Evolutionary conservation across 2,797 vertebrate genomes (phyloP).

Genomic region (Sebastes matsubarae): DNA sequence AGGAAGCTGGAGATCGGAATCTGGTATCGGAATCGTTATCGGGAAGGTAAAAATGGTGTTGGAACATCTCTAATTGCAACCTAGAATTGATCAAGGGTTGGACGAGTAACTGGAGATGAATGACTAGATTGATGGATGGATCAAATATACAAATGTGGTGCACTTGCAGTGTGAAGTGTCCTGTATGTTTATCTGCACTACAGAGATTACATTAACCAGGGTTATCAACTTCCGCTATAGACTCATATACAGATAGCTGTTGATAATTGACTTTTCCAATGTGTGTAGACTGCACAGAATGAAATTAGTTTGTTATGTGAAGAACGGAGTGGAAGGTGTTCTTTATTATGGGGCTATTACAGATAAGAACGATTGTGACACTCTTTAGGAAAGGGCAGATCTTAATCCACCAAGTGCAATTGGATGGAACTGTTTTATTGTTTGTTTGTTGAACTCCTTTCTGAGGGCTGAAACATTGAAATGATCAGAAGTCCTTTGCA

Average conservation of each 20-base stretch:
- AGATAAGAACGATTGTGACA: conserved; percentile 6
- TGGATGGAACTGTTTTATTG: background rate
- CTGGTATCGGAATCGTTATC: no score
- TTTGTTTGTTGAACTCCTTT: background rate
- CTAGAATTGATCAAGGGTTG: background rate
- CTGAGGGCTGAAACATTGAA: background rate
- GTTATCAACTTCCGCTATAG: conserved; percentile 7
- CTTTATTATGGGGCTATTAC: background rate
- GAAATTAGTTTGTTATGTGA: background rate
- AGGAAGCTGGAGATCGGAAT: no score
- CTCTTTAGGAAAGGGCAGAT: background rate
- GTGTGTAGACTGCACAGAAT: background rate
- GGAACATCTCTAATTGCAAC: background rate
- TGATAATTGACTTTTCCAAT: background rate
- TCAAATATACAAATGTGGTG: background rate
- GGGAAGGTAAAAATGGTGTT: no score
- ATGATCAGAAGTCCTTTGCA: background rate
- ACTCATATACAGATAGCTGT: background rate
- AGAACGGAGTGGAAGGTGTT: background rate
- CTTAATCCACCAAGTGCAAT: background rate
- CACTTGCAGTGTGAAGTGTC: background rate
- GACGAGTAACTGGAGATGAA: background rate
- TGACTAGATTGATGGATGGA: background rate
- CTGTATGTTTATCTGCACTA: background rate
- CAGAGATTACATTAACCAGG: background rate